Evolutionary conservation across 2,113 vertebrate species (phyloP), one percentile per base, ranked within the genome.

Genomic region (Pholis gunnellus): DNA sequence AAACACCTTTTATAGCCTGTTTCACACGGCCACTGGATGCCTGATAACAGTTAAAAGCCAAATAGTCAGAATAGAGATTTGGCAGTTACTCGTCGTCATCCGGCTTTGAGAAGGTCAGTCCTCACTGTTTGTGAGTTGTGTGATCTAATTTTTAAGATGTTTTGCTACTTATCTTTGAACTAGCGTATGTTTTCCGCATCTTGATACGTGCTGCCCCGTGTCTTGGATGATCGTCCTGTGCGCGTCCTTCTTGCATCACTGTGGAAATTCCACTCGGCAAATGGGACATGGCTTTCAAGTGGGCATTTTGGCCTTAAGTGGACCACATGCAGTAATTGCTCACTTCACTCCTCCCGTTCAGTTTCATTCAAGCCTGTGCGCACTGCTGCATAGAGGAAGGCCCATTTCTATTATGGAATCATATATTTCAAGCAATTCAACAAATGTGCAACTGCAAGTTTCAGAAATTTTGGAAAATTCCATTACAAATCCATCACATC

Each of bases 281-380:
- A 74, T 79, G 59, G 67, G 56, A 83, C 79, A 52, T 44, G 78
- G 66, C 68, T 78, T 69, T 61, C 57, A 83, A 84, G 77, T 79
- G 64, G 74, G 79, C 7, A 31, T 87, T 66, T 83, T 75, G 66
- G 77, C 81, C 70, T 67, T 5, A 40, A 81, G 72, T 50, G 57
- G 22, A 75, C 31, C 57, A 42, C 29, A 69, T 69, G 46, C 60
- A 40, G 60, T 71, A 79, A 87, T 83, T 75, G 34, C 64, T 77
- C 25, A 4, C 68, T 85, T 87, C 75, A 83, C 81, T 64, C 81
- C 65, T 80, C 78, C 75, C 22, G 70, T 86, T 86, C 48, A 31
- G 56, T 80, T 60, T 50, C 46, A 78, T 81, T 77, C 40, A 81
- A 52, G 79, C 72, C n/a, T 64, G 18, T 66, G 29, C 61, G 65